Conservation (phyloP, 1,140 invertebrate genomes). For the Theocolax elegans region DNA sequence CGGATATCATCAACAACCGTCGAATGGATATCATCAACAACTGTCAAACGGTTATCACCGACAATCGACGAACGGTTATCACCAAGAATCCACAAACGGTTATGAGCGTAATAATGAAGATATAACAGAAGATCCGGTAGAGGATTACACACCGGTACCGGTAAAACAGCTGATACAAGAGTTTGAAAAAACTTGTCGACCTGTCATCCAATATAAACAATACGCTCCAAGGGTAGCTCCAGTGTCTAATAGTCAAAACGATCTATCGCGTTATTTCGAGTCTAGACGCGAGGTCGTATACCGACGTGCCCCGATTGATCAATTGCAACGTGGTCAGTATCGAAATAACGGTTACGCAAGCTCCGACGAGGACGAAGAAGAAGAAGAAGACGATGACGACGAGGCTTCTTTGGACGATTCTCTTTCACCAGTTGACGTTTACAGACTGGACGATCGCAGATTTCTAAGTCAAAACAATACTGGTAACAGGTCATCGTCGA, state of each 20-base stretch:
- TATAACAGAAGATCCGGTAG: constrained; percentile 46
- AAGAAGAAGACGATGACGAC: constrained; percentile 56
- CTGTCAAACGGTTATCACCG: not conserved
- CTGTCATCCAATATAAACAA: constrained; percentile 70
- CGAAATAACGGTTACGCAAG: constrained; percentile 42
- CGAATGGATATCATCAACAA: not conserved
- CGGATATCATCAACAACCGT: not conserved
- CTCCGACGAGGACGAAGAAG: constrained; percentile 43
- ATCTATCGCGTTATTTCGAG: constrained; percentile 62
- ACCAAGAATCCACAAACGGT: not conserved
- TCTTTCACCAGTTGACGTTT: constrained; percentile 45
- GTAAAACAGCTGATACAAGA: constrained; percentile 74
- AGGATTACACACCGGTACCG: constrained; percentile 71
- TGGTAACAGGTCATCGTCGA: constrained; percentile 32
- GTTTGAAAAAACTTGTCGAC: constrained; percentile 72
- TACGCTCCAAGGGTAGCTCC: constrained; percentile 38
- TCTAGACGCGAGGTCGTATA: constrained; percentile 31
- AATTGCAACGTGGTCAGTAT: constrained; percentile 1
- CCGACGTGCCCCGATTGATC: not conserved
- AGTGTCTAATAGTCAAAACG: constrained; percentile 50
- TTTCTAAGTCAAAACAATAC: not conserved
- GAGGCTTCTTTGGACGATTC: constrained; percentile 51
- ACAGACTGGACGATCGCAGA: constrained; percentile 36
- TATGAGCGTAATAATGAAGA: not conserved
- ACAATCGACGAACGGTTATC: not conserved